Base-by-base conservation (phyloP, 2,113 vertebrate genomes). In the Megalops atlanticus region DNA sequence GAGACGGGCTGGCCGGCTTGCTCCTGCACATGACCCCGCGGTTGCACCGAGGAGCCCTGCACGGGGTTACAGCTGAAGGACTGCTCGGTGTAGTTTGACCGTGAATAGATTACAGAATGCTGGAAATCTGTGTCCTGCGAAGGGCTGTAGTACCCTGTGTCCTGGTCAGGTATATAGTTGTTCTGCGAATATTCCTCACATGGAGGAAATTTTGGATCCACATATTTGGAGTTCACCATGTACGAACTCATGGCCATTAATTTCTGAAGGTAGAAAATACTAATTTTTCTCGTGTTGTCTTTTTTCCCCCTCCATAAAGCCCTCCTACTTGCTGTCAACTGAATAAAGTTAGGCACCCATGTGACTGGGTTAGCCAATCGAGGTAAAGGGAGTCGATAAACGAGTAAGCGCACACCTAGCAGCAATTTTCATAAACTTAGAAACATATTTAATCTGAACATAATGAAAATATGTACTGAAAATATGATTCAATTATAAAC, bases 201-300 rank as follows among this genome's bases (percentile, higher is more conserved):
- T 86, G 98, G 98, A 95, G 98, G 98, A 94, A 99, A 99, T 97
- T 99, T 96, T 79, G 98, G 98, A 92, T 99, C 98, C 97, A 99
- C 98, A 96, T 99, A 99, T 94, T 99, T 99, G 89, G 98, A 98
- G 96, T 98, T 99, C 95, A 99, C 97, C 96, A 99, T 95, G 96
- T 96, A 99, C 94, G 98, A 99, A 98, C 98, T 99, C 98, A 99
- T 99, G 98, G 97, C 97, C 97, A 99, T 99, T 99, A 99, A 99
- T 99, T 99, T 99, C 96, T 95, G 96, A 96, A 97, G 97, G 96
- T 96, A 95, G 97, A 98, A 99, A 99, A 99, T 98, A 99, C 96
- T 97, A 99, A 99, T 99, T 99, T 99, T 99, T 98, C 98, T 97
- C 96, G 94, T 98, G 97, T 98, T 99, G 97, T 99, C 98, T 99